phyloP scores from a whole-genome alignment of 2,113 vertebrate genomes.

The Leptocoma aspasia region DNA sequence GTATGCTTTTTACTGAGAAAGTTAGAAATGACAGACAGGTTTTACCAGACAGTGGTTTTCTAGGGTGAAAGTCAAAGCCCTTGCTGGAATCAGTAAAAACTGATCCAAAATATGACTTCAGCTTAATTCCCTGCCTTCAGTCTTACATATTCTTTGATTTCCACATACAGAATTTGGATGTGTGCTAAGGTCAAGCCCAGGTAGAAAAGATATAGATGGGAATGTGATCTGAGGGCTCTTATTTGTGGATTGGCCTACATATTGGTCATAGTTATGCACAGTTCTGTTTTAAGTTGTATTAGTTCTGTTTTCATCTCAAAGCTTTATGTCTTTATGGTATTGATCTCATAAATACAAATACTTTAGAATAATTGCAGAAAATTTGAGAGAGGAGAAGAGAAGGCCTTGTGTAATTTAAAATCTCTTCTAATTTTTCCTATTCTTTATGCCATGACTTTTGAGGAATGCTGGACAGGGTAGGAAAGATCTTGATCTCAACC shows the following conservation, averaged over 20 bases:
- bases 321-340: neutral
- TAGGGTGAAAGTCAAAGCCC: neutral
- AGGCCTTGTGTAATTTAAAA: neutral
- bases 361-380: neutral
- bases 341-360: neutral
- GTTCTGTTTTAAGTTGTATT: neutral
- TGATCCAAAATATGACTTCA: neutral
- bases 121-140: neutral
- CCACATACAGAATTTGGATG: neutral
- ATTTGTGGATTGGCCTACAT: neutral
- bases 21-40: neutral
- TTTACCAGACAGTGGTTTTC: neutral
- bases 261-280: neutral
- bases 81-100: neutral
- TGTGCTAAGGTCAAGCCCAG: neutral
- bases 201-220: neutral
- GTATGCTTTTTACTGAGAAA: neutral
- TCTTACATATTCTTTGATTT: neutral
- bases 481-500: neutral
- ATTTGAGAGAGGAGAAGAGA: neutral
- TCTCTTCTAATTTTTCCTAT: neutral
- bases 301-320: neutral
- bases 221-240: neutral
- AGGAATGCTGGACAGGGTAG: neutral
- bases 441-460: neutral